Percentiles rank a stretch among this genome's conserved stretches.
Conservation (phyloP, 2,888 invertebrate genomes). For the Erebia ligea region DNA sequence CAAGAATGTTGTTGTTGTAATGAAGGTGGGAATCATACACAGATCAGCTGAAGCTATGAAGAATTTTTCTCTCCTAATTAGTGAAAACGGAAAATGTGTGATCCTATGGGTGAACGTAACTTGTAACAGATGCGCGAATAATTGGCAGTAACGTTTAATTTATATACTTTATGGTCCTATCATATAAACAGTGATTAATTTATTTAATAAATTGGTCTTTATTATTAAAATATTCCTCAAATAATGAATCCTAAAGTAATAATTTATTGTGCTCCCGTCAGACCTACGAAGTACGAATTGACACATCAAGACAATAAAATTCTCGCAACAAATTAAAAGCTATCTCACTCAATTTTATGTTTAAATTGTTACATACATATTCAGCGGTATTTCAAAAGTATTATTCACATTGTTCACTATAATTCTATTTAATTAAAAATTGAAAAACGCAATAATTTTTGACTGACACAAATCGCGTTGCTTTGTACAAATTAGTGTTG, state of each 20-base stretch:
- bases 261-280: constrained; percentile 65
- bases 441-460: constrained; percentile 66
- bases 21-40: background rate
- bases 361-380: constrained; percentile 48
- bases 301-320: constrained; percentile 62
- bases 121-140: constrained; percentile 67
- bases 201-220: constrained; percentile 44
- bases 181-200: constrained; percentile 17
- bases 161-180: background rate
- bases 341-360: constrained; percentile 22
- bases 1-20: background rate
- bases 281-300: constrained; percentile 71
- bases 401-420: constrained; percentile 60
- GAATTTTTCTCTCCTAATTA: constrained; percentile 48
- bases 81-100: constrained; percentile 52
- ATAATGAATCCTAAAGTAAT: constrained; percentile 56
- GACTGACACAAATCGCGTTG: constrained; percentile 76
- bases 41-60: constrained; percentile 14
- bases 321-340: constrained; percentile 16
- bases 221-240: constrained; percentile 49
- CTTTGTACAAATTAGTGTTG: constrained; percentile 68
- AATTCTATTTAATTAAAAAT: constrained; percentile 51
- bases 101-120: constrained; percentile 36
- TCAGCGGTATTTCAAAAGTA: constrained; percentile 41
- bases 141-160: constrained; percentile 30